Base-by-base conservation (phyloP, 2,113 vertebrate genomes). In the Aleadryas rufinucha region DNA sequence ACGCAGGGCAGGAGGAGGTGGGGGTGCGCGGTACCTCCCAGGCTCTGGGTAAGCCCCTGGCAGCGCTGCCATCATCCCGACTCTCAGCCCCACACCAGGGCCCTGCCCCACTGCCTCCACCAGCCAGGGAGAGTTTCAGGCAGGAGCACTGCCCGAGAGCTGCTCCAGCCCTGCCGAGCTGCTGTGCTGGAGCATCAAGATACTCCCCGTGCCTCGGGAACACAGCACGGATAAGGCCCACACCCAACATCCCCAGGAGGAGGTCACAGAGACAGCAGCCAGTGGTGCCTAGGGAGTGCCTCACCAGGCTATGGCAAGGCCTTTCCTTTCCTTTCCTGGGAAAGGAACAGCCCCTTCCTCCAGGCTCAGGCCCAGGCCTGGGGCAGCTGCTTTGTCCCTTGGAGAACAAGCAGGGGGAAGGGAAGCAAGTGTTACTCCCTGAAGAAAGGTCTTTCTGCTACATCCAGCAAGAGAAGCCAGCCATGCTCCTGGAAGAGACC, bases 191-290 rank as follows among this genome's bases (percentile, higher is more conserved):
- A 60, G 33, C 71, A 28, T 7, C 49, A 3, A 2, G 7, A 2
- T 2, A n/a, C 9, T 60, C 16, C n/a, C 6, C 0, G 11, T 16
- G 33, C 28, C 60, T 1, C 14, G 35, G 61, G 30, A 57, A 7
- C 7, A 0, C 33, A 37, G 26, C 59, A 10, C 0, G 0, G 11
- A n/a, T 19, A 59, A 69, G 65, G 26, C 31, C 21, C 4, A 1
- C 5, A 19, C 9, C 13, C 28, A 30, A 11, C 13, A 14, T 1
- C 9, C 11, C 18, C 4, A 1, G 4, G 19, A 19, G 21, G 18
- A 37, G 13, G 41, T 47, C 33, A 63, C 35, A 33, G 37, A 24
- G 19, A 31, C 28, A 50, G 42, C 19, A 39, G 41, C 30, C 47
- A 30, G 30, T 4, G 0, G 11, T 15, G 17, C 47, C 37, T 4